Evolutionary conservation across 2,888 invertebrate genomes (phyloP).

Genomic region (Clusia tigrina): DNA sequence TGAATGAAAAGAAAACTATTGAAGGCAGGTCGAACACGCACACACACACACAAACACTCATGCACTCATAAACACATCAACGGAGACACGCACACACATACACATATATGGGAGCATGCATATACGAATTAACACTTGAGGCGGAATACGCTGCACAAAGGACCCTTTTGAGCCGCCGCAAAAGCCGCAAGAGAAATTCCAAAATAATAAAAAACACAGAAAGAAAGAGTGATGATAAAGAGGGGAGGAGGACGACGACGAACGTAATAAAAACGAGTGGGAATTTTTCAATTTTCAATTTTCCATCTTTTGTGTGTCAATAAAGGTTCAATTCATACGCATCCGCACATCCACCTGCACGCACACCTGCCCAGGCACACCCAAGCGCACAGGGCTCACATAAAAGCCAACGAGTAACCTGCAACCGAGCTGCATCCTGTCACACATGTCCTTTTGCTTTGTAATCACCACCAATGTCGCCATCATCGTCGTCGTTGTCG

Average conservation of each 20-base stretch:
- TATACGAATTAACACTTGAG: not conserved
- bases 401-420: no score
- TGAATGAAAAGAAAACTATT: conserved; percentile 4
- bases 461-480: not conserved
- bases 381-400: no score
- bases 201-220: conserved; percentile 22
- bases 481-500: not conserved
- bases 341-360: conserved; percentile 37
- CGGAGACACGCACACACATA: conserved; percentile 7
- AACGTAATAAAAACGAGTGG: conserved; percentile 1
- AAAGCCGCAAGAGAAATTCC: conserved; percentile 39
- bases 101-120: no score
- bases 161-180: conserved; percentile 41
- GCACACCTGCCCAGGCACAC: no score
- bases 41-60: not conserved
- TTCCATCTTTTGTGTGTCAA: conserved; percentile 54
- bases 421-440: not conserved
- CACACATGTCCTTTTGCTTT: conserved; percentile 11
- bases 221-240: not conserved
- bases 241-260: not conserved
- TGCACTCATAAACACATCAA: not conserved
- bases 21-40: not conserved
- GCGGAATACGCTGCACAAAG: conserved; percentile 43
- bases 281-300: conserved; percentile 44
- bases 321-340: conserved; percentile 55